These are phyloP conservation scores for Gasterosteus aculeatus DNA, from an alignment of 2,113 vertebrate species.

Conservation along the genomic window DNA sequence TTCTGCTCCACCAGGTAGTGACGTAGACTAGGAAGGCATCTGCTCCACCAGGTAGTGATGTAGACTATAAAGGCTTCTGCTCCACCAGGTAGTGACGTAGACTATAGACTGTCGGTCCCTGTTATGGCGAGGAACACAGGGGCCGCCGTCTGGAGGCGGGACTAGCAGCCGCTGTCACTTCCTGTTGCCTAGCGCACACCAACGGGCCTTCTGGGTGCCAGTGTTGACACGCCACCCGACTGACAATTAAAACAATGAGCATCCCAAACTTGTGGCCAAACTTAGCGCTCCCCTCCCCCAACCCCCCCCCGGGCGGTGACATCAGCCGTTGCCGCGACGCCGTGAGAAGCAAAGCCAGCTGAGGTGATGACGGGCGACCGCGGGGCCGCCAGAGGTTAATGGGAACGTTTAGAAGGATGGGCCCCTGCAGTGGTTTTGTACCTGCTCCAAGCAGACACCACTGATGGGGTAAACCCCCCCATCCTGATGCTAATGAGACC, in stretches of 20 bases:
- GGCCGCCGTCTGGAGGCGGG: conserved; percentile 41
- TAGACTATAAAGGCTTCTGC: too few relatives aligned
- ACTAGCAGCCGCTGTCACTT: conserved; percentile 62
- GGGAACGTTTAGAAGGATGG: conserved; percentile 74
- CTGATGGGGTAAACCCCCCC: conserved; percentile 26
- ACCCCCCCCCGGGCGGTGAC: conserved; percentile 46
- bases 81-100: too few relatives aligned
- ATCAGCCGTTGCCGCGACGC: conserved; percentile 58
- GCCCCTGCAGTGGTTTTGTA: conserved; percentile 56
- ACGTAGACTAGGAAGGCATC: too few relatives aligned
- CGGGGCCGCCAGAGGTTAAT: conserved; percentile 72
- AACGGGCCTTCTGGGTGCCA: conserved; percentile 56
- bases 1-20: too few relatives aligned
- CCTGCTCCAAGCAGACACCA: conserved; percentile 20
- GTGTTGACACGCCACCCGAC: conserved; percentile 54
- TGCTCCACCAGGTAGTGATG: too few relatives aligned
- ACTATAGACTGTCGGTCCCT: too few relatives aligned
- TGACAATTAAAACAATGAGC: conserved; percentile 79
- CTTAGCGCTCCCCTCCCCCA: conserved; percentile 61
- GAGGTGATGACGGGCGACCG: conserved; percentile 72
- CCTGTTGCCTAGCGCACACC: conserved; percentile 35
- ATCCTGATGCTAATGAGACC: conserved; percentile 54
- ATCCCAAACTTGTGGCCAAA: conserved; percentile 40
- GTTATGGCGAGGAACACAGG: too few relatives aligned
- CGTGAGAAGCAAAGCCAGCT: conserved; percentile 42